Base-by-base conservation (phyloP, 2,797 vertebrate species). In the Sebastes dallii region DNA sequence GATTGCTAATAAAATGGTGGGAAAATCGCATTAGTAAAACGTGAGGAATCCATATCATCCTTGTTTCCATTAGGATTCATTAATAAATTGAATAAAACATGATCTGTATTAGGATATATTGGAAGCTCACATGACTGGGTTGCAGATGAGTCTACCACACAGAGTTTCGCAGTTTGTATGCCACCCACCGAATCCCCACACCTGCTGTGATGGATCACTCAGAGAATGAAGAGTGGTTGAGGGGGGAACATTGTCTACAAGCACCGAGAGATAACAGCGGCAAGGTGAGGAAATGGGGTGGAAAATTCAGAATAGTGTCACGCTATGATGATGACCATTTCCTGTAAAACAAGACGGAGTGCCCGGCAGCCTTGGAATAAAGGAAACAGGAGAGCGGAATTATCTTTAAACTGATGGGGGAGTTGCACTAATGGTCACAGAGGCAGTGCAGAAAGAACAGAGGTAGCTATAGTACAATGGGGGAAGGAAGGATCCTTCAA, bases 301-400 rank as follows among this genome's bases (percentile, higher is more conserved):
- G 87, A 91, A 92, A 90, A 90, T 86, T 85, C 79, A 24, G 76
- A 88, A 86, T 71, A 72, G 76, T 77, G 73, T 86, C 30, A 5
- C 58, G 66, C 71, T 7, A 70, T 66, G 65, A 86, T 85, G 86
- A 90, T 72, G 73, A 79, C 60, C 80, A 61, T 89, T 83, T 91
- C 72, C 81, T 88, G 76, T 86, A 82, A 91, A 91, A 83, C 84
- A 91, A 87, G 86, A 91, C 66, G 55, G 66, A 93, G 83, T 77
- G 66, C 3, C 56, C 52, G 62, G 46, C 65, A 65, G 66, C 65
- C 66, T 67, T 73, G 3, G 54, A 81, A 72, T 78, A 71, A 87
- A 83, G 81, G 55, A 75, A 75, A 59, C 61, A 46, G 42, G 67
- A 61, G 61, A 77, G 56, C 24, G 32, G 80, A 78, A 84, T 88